Evolutionary conservation across 2,113 vertebrate genomes (phyloP), one percentile per base, ranked within the genome.

Genomic region (Salvator merianae): DNA sequence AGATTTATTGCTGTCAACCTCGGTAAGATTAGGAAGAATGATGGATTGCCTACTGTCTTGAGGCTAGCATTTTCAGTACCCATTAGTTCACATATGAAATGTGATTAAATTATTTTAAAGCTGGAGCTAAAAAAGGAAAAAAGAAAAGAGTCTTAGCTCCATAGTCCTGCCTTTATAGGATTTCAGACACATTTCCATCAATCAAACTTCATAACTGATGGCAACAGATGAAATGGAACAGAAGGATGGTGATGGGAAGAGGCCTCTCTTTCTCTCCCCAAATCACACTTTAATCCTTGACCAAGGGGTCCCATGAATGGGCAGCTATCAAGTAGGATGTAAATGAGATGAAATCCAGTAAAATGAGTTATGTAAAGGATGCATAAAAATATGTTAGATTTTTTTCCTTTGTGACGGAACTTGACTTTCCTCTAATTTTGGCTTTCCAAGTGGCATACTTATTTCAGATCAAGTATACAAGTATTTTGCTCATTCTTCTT

Each of bases 1-100:
- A 85, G 92, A 92, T 91, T 91, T 88, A 81, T 28, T 81, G 28
- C 59, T 91, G 69, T 87, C 47, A 77, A 65, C 30, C 68, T 87
- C 84, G 12, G 1, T 90, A 84, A 78, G 65, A 87, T 91, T 88
- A 85, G 86, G 90, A 88, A 40, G 70, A 62, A 70, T 88, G 89
- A 91, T 81, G 0, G 0, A 32, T 90, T 78, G 30, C 18, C 85
- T 87, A 1, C 34, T 53, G 55, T 76, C 59, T 91, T 90, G 55
- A 73, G 66, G 75, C n/a, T 62, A 81, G 83, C 26, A 72, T 80
- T 92, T 89, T 76, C 69, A 68, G 69, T 82, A 66, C 63, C 71
- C 24, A 50, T 84, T 87, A 62, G 3, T 84, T 94, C 55, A 69
- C 24, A 34, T 86, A 43, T 32, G 80, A 88, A 87, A 87, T 82